These are phyloP conservation scores for Morus bassanus DNA, from an alignment of 2,797 vertebrate genomes.

Conservation along the genomic window DNA sequence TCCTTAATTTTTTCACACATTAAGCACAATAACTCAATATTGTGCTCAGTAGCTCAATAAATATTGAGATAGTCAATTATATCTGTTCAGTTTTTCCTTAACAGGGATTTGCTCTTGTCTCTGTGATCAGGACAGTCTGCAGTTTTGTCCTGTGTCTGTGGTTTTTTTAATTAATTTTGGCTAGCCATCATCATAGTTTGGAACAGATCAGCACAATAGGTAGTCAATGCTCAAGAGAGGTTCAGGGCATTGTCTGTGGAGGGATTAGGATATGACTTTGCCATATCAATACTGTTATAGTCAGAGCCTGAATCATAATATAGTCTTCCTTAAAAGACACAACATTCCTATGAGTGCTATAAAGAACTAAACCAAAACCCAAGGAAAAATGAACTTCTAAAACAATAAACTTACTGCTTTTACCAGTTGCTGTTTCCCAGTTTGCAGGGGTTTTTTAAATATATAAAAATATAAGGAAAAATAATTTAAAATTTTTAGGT, in stretches of 20 bases:
- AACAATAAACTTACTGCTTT: not conserved
- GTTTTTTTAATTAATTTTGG: not conserved
- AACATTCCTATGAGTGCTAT: not conserved
- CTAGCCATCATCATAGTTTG: not conserved
- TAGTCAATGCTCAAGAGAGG: not conserved
- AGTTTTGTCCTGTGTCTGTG: not conserved
- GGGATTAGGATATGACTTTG: not conserved
- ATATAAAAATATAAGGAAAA: not conserved
- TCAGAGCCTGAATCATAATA: not conserved
- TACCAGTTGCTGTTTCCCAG: not conserved
- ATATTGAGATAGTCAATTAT: not conserved
- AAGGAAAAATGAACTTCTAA: not conserved
- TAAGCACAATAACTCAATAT: not conserved
- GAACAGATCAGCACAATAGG: not conserved
- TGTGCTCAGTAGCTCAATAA: no score
- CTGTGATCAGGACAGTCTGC: conserved; percentile 22
- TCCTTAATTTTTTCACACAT: not conserved
- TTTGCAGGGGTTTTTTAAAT: fast-evolving
- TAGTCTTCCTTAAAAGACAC: not conserved
- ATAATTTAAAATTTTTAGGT: not conserved
- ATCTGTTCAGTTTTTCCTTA: conserved; percentile 25
- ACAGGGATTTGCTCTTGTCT: not conserved
- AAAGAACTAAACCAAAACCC: not conserved
- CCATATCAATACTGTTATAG: not conserved
- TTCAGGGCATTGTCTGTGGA: not conserved